These are phyloP conservation scores for Drosophila repletoides DNA, from an alignment of 1,140 invertebrate genomes.

Conservation along the genomic window DNA sequence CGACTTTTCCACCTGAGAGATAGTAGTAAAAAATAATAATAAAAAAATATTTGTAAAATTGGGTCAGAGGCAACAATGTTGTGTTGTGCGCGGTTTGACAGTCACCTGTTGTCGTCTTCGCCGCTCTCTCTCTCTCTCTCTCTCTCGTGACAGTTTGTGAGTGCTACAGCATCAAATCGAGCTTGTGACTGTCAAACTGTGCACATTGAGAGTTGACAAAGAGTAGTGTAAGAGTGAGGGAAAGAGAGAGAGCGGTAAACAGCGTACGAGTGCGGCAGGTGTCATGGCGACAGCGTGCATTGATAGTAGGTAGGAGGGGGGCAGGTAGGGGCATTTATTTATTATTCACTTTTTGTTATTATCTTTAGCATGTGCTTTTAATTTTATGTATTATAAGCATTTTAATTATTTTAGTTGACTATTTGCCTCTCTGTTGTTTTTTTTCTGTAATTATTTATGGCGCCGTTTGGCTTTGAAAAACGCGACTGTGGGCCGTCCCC, in stretches of 20 bases:
- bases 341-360: constrained; percentile 16
- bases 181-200: constrained; percentile 2
- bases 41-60: constrained; percentile 23
- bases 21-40: constrained; percentile 3
- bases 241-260: neutral
- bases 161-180: neutral
- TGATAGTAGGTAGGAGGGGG: no score
- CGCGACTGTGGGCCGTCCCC: constrained; percentile 10
- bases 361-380: constrained; percentile 23
- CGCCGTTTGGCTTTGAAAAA: constrained; percentile 30
- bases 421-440: constrained; percentile 10
- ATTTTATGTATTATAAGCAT: constrained; percentile 41
- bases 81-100: constrained; percentile 25
- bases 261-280: constrained; percentile 28
- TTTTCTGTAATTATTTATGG: constrained; percentile 53
- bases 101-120: no score
- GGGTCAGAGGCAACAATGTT: constrained; percentile 43
- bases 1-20: constrained; percentile 26
- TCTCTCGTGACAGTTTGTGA: constrained; percentile 21
- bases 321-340: constrained; percentile 11
- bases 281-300: constrained; percentile 23
- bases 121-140: neutral
- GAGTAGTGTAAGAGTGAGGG: neutral
- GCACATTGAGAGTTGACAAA: neutral
- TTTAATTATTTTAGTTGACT: constrained; percentile 57